Evolutionary conservation across 2,888 invertebrate species (phyloP), one percentile per base, ranked within the genome.

Genomic region (Spicauda simplicius): DNA sequence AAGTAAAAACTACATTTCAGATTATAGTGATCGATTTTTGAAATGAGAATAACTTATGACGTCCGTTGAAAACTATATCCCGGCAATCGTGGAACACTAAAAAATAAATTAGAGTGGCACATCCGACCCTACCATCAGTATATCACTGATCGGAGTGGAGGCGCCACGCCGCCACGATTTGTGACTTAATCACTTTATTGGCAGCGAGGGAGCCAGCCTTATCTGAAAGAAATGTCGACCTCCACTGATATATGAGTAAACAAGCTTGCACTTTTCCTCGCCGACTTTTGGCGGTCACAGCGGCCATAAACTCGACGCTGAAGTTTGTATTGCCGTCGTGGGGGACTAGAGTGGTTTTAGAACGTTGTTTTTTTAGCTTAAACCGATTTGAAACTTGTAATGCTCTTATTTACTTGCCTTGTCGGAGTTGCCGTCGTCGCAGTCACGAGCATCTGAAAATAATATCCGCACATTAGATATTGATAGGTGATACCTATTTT

Each of bases 181-280:
- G 93, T 89, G 92, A 89, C 91, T 93, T 93, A 93, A 93, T 93
- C 93, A 91, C 92, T 93, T 92, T 93, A 93, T 93, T 91, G 92
- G 90, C 89, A 87, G 90, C 90, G 83, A 81, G 93, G 93, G 92
- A 89, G 86, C 73, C 70, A 71, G 77, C 80, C 87, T 92, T 93
- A 93, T 93, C 92, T 89, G 84, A 87, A 91, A 90, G 90, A 87
- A 90, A 90, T 85, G 84, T 84, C 87, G 84, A 85, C 81, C 79
- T 79, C 80, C 77, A 77, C 83, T 90, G 91, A 91, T 91, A 90
- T 91, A 91, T 84, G 90, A 84, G 89, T 90, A 88, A 91, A 92
- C 91, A 91, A 85, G 88, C 88, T 90, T 91, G 92, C 92, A 91
- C 90, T 91, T 91, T 91, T 88, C 83, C 86, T 83, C 74, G 74